A percentile compares a stretch with the other conserved stretches of the same genome.
These are phyloP conservation scores for Synergus umbraculus DNA, from an alignment of 2,888 invertebrate species.

Conservation along the genomic window DNA sequence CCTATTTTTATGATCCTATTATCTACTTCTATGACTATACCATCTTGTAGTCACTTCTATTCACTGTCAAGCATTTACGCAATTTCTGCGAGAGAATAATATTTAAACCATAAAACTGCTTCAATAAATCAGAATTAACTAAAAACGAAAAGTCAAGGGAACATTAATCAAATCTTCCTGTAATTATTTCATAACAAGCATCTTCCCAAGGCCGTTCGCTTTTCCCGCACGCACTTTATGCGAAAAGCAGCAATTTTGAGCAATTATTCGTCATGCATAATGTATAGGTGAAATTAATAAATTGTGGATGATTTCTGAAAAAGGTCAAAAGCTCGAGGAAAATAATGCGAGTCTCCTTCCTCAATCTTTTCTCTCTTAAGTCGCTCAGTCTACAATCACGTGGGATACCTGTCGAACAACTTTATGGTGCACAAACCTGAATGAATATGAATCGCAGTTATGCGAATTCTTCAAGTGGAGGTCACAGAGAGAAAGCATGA, in stretches of 20 bases:
- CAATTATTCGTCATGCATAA: slow-evolving; percentile 33
- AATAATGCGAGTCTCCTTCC: slow-evolving; percentile 9
- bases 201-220: slow-evolving; percentile 21
- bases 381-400: background rate
- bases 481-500: background rate
- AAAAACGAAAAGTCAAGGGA: background rate
- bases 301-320: background rate
- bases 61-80: too few relatives aligned
- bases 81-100: too few relatives aligned
- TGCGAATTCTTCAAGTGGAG: background rate
- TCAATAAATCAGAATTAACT: background rate
- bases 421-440: background rate
- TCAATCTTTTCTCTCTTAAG: background rate
- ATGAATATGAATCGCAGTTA: background rate
- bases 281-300: slow-evolving; percentile 32
- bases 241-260: slow-evolving; percentile 42
- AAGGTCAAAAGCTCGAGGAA: background rate
- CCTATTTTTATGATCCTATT: background rate
- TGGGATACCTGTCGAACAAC: slow-evolving; percentile 24
- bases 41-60: too few relatives aligned
- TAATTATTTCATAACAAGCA: slow-evolving; percentile 36
- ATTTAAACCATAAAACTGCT: background rate
- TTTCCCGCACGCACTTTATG: slow-evolving; percentile 8
- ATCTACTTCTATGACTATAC: too few relatives aligned
- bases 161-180: slow-evolving; percentile 29